Conservation (phyloP, 2,888 invertebrate species). For the Schrankia costaestrigalis region DNA sequence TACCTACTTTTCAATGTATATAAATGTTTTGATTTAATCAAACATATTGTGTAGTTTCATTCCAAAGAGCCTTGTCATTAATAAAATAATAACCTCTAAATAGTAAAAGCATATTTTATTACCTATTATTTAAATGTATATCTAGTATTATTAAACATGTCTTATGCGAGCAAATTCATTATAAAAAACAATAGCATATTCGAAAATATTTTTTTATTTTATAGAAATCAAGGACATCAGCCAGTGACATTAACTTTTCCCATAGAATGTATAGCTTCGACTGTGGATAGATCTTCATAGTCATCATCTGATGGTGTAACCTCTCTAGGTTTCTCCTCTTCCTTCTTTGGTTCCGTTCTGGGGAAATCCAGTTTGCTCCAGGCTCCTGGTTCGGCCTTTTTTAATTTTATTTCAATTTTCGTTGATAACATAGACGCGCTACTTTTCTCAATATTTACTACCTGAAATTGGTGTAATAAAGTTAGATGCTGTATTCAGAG, state of each 20-base stretch:
- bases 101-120: slow-evolving; percentile 36
- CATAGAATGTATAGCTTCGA: slow-evolving; percentile 74
- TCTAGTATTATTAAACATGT: slow-evolving; percentile 12
- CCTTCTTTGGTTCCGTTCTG: slow-evolving; percentile 46
- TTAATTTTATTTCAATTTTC: slow-evolving; percentile 95
- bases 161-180: slow-evolving; percentile 1
- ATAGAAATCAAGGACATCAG: not conserved
- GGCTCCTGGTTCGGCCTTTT: slow-evolving; percentile 90
- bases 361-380: slow-evolving; percentile 90
- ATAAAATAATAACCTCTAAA: slow-evolving; percentile 24
- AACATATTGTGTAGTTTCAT: slow-evolving; percentile 25
- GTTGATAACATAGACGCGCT: slow-evolving; percentile 90
- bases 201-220: slow-evolving; percentile 2
- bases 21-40: slow-evolving; percentile 37
- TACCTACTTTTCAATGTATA: slow-evolving; percentile 17
- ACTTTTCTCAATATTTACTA: slow-evolving; percentile 86
- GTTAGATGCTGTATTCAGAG: too few species aligned
- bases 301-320: slow-evolving; percentile 70
- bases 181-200: slow-evolving; percentile 10
- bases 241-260: slow-evolving; percentile 66
- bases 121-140: slow-evolving; percentile 22
- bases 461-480: slow-evolving; percentile 73
- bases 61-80: slow-evolving; percentile 11
- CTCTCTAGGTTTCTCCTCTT: slow-evolving; percentile 30
- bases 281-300: slow-evolving; percentile 87